Evolutionary conservation across 2,797 vertebrate species (phyloP), one percentile per base, ranked within the genome.

Genomic region (Leptatherina wallacei): DNA sequence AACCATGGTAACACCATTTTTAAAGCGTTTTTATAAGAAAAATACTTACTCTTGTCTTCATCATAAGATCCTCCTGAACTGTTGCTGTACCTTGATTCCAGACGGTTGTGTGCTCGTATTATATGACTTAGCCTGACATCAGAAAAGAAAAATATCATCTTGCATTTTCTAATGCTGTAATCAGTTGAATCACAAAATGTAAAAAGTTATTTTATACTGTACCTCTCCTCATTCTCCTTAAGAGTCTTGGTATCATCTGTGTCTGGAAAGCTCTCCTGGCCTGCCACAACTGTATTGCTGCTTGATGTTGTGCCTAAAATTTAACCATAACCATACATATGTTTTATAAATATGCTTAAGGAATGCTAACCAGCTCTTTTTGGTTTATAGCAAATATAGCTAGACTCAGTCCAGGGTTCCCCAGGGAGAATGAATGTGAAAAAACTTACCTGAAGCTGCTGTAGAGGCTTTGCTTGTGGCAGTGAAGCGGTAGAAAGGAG

Each of bases 31-130:
- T 38, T 38, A 13, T 42, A 56, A 73, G n/a, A 75, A 75, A 75
- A 84, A 40, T 61, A 95, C 97, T 96, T 89, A 99, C 98, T 96
- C 93, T 97, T 99, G 71, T 99, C 98, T 81, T 99, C 98, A 69
- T 99, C 98, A 0, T 98, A 99, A 1, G 98, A 99, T 71, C 98
- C 97, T 84, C 98, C 98, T 0, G 98, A 99, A 88, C 98, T 99
- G 89, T 98, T 99, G 88, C 98, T 99, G 93, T 98, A 98, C 82
- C 96, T 95, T 5, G 97, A 99, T 78, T 99, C 98, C 54, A 99
- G 93, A 3, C 97, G 96, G 27, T 96, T 96, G 85, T 99, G 98
- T 62, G 96, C 96, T 90, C 96, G 95, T 84, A 95, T 94, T 47
- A 83, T 83, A 71, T 92, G 90, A 75, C 87, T 85, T 2, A 81